Evolutionary conservation across 1,140 invertebrate species (phyloP).

Genomic region (Cryptotermes secundus): DNA sequence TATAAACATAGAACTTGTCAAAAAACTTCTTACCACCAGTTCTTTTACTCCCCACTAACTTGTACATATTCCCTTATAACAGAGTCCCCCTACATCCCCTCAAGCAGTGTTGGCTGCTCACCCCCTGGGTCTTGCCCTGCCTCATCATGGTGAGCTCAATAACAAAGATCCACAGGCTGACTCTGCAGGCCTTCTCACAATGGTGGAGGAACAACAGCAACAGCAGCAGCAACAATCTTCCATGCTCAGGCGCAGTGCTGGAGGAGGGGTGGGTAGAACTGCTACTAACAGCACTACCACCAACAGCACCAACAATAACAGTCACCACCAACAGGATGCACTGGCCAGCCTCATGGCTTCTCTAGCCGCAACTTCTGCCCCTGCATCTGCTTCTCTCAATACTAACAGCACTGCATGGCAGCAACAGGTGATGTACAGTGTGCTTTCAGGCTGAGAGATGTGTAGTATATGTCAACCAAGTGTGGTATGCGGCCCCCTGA

Average conservation of each 20-base stretch:
- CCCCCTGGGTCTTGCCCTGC: constrained; percentile 42
- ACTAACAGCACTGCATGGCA: constrained; percentile 33
- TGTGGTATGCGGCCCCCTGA: too few relatives aligned
- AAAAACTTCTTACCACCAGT: background rate
- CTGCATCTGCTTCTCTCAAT: constrained; percentile 30
- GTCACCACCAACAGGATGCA: constrained; percentile 38
- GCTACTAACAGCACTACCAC: constrained; percentile 43
- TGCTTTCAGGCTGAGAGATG: background rate
- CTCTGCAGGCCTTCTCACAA: constrained; percentile 39
- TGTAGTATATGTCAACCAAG: too few relatives aligned
- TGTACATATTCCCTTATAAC: constrained; percentile 31
- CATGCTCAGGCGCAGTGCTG: constrained; percentile 50
- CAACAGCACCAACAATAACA: constrained; percentile 33
- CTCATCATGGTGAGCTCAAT: background rate
- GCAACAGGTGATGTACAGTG: constrained; percentile 23
- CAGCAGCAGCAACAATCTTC: constrained; percentile 30
- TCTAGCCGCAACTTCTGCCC: constrained; percentile 48
- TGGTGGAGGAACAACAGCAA: constrained; percentile 29
- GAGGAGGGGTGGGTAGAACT: constrained; percentile 42
- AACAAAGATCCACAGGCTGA: constrained; percentile 34
- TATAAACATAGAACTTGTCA: background rate
- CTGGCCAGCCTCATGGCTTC: constrained; percentile 52
- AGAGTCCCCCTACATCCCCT: constrained; percentile 50
- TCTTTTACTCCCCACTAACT: background rate
- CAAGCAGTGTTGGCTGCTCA: constrained; percentile 38